Evolutionary conservation across 2,888 invertebrate species (phyloP).

Genomic region (Escarpia spicata): DNA sequence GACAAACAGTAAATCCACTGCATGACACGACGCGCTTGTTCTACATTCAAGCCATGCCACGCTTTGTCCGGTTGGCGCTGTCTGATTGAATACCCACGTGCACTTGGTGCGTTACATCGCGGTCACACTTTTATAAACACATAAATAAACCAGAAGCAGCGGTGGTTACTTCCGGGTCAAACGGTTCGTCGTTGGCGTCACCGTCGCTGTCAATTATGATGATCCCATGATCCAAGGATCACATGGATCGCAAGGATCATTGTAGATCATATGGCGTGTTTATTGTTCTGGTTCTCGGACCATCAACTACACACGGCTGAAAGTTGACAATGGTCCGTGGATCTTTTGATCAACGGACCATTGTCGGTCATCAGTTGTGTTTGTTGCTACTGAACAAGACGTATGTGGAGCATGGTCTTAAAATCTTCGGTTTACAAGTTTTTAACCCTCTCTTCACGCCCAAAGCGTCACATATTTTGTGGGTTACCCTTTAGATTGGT

Average conservation of each 20-base stretch:
- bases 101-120: neutral
- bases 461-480: too few relatives aligned
- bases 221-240: neutral
- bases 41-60: neutral
- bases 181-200: neutral
- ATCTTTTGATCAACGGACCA: neutral
- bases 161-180: neutral
- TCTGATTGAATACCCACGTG: neutral
- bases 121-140: neutral
- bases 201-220: neutral
- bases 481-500: too few relatives aligned
- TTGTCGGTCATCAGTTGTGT: neutral
- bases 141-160: neutral
- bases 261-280: too few relatives aligned
- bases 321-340: too few relatives aligned
- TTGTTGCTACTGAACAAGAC: neutral
- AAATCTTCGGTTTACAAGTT: too few relatives aligned
- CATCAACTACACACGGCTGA: too few relatives aligned
- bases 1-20: neutral
- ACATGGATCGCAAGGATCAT: neutral
- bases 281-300: neutral
- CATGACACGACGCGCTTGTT: neutral
- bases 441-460: too few relatives aligned
- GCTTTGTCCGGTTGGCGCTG: neutral
- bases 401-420: neutral